These are phyloP conservation scores for Lithophane semibrunnea DNA, from an alignment of 2,888 invertebrate species.

Conservation along the genomic window DNA sequence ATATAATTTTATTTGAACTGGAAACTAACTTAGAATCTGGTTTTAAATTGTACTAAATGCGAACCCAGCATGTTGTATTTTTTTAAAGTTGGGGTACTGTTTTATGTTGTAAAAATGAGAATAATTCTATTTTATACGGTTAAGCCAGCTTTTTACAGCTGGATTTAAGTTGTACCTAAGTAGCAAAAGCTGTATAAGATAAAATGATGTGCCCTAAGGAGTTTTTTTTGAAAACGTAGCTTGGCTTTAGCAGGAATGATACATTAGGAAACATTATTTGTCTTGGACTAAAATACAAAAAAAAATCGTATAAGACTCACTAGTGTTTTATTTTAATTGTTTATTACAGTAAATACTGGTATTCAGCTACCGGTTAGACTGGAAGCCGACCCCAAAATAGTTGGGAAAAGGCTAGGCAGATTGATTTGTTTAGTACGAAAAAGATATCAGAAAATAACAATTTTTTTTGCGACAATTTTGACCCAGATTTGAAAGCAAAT, in stretches of 20 bases:
- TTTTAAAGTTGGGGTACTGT: neutral
- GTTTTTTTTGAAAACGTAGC: constrained; percentile 13
- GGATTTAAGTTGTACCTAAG: constrained; percentile 19
- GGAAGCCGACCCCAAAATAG: too few species aligned
- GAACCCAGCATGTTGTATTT: neutral
- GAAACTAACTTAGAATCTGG: neutral
- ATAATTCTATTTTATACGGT: neutral
- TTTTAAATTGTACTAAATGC: neutral
- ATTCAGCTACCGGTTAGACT: too few species aligned
- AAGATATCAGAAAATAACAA: neutral
- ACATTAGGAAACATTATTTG: neutral
- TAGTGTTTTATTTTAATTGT: neutral
- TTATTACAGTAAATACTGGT: too few species aligned
- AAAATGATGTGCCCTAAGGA: neutral
- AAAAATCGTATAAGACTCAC: too few species aligned
- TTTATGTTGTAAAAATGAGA: neutral
- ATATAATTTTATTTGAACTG: neutral
- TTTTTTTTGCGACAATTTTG: neutral
- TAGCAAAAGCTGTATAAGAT: constrained; percentile 18
- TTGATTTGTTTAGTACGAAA: neutral
- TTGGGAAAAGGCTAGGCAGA: too few species aligned
- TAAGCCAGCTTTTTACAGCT: neutral
- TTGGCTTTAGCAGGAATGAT: neutral
- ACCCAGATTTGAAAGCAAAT: constrained; percentile 16
- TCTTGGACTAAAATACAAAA: neutral